Percentiles rank a stretch among this genome's conserved stretches.
Conservation (phyloP, 2,888 invertebrate species). For the Antheraea assamensis region DNA sequence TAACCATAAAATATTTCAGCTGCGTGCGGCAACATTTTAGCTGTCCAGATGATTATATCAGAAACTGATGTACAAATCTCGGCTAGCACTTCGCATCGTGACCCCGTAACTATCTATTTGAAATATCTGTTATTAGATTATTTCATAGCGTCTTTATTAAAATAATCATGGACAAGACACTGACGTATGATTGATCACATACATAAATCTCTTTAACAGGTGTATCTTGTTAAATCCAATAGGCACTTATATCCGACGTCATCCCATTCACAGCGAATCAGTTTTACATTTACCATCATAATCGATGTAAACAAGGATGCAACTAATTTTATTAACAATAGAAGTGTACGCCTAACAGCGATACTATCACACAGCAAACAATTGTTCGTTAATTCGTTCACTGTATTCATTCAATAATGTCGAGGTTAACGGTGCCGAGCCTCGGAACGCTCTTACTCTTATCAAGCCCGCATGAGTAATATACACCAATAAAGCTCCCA, state of each 20-base stretch:
- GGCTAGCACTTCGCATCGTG: no score
- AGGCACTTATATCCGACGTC: not conserved
- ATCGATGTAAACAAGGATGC: not conserved
- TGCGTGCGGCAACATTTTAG: no score
- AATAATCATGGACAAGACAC: no score
- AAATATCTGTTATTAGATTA: no score
- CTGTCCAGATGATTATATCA: no score
- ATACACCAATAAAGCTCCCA: not conserved
- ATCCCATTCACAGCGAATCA: not conserved
- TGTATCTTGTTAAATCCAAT: conserved; percentile 8
- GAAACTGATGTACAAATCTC: no score
- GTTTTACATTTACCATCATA: not conserved
- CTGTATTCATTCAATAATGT: conserved; percentile 2
- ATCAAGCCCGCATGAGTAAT: conserved; percentile 2
- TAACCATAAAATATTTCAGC: no score
- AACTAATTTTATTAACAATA: conserved; percentile 4
- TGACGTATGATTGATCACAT: no score
- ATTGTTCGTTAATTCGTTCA: conserved; percentile 4
- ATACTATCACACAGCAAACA: not conserved
- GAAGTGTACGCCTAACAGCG: conserved; percentile 3
- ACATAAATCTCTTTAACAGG: not conserved
- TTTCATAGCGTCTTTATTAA: no score
- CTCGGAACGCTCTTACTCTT: not conserved
- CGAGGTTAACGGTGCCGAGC: not conserved
- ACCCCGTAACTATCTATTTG: no score